Evolutionary conservation across 2,888 invertebrate species (phyloP).

Genomic region (Tribolium freemani): DNA sequence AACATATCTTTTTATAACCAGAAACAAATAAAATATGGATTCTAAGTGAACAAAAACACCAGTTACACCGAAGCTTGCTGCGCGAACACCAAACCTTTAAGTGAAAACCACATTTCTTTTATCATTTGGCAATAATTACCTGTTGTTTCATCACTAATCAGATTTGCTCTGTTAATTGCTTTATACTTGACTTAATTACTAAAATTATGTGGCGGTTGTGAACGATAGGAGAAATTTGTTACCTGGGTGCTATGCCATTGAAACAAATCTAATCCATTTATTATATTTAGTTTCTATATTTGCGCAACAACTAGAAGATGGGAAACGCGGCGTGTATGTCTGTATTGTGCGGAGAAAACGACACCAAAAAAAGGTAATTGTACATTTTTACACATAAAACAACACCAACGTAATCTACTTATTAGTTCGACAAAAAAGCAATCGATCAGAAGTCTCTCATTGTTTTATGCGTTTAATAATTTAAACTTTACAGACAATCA

Average conservation of each 20-base stretch:
- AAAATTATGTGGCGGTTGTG: neutral
- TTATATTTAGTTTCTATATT: slow-evolving; percentile 16
- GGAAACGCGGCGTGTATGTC: slow-evolving; percentile 55
- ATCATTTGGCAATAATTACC: slow-evolving; percentile 27
- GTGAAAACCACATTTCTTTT: slow-evolving; percentile 26
- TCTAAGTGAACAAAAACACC: neutral
- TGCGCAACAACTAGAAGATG: slow-evolving; percentile 43
- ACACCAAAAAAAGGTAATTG: slow-evolving; percentile 28
- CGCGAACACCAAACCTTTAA: slow-evolving; percentile 1
- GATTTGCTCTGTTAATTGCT: slow-evolving; percentile 41
- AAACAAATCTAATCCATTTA: neutral
- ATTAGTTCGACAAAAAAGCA: neutral
- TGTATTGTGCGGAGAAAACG: slow-evolving; percentile 50
- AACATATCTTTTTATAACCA: slow-evolving; percentile 4
- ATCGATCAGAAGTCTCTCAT: neutral
- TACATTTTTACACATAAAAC: neutral
- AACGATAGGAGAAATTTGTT: neutral
- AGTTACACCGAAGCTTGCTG: slow-evolving; percentile 6
- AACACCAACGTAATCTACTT: neutral
- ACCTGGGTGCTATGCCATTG: slow-evolving; percentile 24
- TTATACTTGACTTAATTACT: slow-evolving; percentile 31
- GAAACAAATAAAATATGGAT: slow-evolving; percentile 13
- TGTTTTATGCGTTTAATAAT: slow-evolving; percentile 7
- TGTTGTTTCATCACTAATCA: slow-evolving; percentile 32
- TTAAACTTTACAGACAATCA: neutral